Evolutionary conservation across 2,113 vertebrate species (phyloP).

Genomic region (Ictidomys tridecemlineatus): DNA sequence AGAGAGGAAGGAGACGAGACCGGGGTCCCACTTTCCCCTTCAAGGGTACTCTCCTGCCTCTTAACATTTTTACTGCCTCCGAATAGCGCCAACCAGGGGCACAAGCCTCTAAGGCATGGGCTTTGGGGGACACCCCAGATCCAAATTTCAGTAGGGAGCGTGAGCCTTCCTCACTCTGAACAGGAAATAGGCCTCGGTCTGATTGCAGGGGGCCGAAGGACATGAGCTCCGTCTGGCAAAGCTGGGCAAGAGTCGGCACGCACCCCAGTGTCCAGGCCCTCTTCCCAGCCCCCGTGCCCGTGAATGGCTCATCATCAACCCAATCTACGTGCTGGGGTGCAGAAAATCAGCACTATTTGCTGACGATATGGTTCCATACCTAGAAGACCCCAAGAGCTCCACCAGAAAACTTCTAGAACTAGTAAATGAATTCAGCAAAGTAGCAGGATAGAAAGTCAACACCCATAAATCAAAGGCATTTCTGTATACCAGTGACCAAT

Average conservation of each 20-base stretch:
- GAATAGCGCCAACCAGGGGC: neutral
- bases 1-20: no score
- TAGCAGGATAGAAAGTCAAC: no score
- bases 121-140: neutral
- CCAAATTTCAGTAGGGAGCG: neutral
- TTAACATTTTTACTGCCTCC: neutral
- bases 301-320: neutral
- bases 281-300: neutral
- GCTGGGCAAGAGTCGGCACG: neutral
- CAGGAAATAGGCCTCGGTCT: slow-evolving; percentile 45
- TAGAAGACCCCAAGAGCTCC: no score
- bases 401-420: no score
- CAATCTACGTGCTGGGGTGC: slow-evolving; percentile 48
- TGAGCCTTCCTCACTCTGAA: slow-evolving; percentile 56
- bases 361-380: no score
- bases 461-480: no score
- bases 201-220: neutral
- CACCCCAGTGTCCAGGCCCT: neutral
- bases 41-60: no score
- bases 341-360: neutral
- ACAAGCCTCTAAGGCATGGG: neutral
- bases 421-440: no score
- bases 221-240: slow-evolving; percentile 64
- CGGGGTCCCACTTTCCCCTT: no score
- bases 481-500: no score